Conservation (phyloP, 2,888 invertebrate species). For the Limenitis camilla region DNA sequence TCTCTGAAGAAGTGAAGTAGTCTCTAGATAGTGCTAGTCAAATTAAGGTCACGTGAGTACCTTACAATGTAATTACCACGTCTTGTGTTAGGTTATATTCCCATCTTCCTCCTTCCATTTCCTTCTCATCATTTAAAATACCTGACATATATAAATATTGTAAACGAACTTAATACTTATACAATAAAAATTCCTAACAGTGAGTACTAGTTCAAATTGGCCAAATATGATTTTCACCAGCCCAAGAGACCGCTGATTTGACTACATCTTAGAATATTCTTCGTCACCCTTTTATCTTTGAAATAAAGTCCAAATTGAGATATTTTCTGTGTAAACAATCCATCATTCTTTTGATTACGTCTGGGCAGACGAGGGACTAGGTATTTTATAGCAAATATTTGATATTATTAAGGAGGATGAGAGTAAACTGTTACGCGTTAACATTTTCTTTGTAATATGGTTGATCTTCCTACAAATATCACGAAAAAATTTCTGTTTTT, state of each 20-base stretch:
- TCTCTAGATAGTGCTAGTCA: no score
- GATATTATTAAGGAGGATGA: conserved; percentile 9
- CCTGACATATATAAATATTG: no score
- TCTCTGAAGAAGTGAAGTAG: no score
- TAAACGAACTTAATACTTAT: no score
- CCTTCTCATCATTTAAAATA: no score
- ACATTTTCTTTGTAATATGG: not conserved
- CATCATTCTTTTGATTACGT: conserved; percentile 10
- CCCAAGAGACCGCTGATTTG: conserved; percentile 5
- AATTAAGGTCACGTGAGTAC: no score
- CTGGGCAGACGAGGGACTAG: conserved; percentile 7
- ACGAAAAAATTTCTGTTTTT: no score
- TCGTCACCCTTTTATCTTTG: not conserved
- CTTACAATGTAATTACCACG: no score
- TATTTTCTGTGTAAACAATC: not conserved
- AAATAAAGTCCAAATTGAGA: not conserved
- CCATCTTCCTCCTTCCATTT: no score
- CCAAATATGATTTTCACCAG: not conserved
- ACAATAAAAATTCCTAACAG: no score
- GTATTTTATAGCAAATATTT: conserved; percentile 12
- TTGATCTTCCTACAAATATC: not conserved
- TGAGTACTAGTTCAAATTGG: no score
- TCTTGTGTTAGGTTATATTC: no score
- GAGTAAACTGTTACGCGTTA: conserved; percentile 5
- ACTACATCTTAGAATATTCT: not conserved